Base-by-base conservation (phyloP, 2,797 vertebrate species). In the Gymnodraco acuticeps region DNA sequence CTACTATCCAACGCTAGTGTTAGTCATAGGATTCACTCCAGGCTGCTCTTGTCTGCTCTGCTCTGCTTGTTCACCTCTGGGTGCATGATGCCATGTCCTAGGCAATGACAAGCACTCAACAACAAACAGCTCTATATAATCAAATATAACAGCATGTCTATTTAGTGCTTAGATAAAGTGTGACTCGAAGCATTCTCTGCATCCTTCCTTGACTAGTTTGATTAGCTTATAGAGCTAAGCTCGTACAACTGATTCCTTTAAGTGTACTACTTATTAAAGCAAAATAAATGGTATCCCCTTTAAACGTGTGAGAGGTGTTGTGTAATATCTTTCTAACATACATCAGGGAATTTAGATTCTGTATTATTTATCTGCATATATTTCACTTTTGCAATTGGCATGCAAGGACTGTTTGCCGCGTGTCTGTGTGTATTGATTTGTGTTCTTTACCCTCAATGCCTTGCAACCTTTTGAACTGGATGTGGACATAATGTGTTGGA, bases 71-170 rank as follows among this genome's bases (percentile, higher is more conserved):
- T 43, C 74, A 77, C 62, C 65, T 84, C 84, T 16, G 46, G 3
- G 48, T 12, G 14, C 63, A 58, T 69, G 80, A 83, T 75, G 55
- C 65, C 65, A 77, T 56, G 13, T 68, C 58, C 46, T 4, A 20
- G 5, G 50, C 75, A 65, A 75, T 17, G 78, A 84, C 68, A 73
- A 75, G 14, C 64, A 33, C 73, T 3, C n/a, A 80, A 59, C 74
- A 74, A 87, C 80, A 88, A 88, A 81, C 68, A 47, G 64, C 80
- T 69, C 58, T 27, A 51, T 70, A 66, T 73, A 56, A 82, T 52
- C 77, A 66, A 64, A 50, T 27, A 60, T 48, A 67, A 68, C 77
- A 80, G 19, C 55, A 73, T 19, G 61, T 73, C 63, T 77, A 77
- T 66, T 50, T 7, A n/a, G 58, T 20, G 53, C 8, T 73, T 33